Evolutionary conservation across 2,888 invertebrate species (phyloP).

Genomic region (Hypena proboscidalis): DNA sequence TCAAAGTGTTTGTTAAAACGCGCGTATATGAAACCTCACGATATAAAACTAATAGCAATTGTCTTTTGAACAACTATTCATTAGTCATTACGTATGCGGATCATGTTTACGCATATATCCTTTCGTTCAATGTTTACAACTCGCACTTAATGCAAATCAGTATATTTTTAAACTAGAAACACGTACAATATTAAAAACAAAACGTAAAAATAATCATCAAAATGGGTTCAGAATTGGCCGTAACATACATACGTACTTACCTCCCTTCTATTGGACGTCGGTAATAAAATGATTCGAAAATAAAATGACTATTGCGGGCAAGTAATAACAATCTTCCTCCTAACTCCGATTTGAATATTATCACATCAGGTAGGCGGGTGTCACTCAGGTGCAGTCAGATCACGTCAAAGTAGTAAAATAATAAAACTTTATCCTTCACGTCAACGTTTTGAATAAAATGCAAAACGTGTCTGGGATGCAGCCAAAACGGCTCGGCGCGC

Average conservation of each 20-base stretch:
- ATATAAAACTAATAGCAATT: slow-evolving; percentile 16
- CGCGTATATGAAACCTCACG: slow-evolving; percentile 14
- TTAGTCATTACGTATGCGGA: slow-evolving; percentile 55
- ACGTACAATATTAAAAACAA: too few relatives aligned
- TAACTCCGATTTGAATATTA: slow-evolving; percentile 34
- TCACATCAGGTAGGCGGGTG: slow-evolving; percentile 32
- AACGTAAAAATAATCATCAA: too few relatives aligned
- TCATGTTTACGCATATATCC: slow-evolving; percentile 49
- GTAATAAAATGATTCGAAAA: background rate
- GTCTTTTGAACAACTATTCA: slow-evolving; percentile 33
- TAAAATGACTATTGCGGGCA: slow-evolving; percentile 5
- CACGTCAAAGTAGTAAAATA: slow-evolving; percentile 83
- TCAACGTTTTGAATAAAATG: slow-evolving; percentile 85
- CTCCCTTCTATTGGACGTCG: too few relatives aligned
- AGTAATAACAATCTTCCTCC: slow-evolving; percentile 2
- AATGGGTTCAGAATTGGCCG: too few relatives aligned
- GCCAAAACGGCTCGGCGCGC: slow-evolving; percentile 66
- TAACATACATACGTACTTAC: too few relatives aligned
- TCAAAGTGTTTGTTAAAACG: slow-evolving; percentile 10
- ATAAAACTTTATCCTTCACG: slow-evolving; percentile 82
- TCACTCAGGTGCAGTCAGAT: slow-evolving; percentile 69
- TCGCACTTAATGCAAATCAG: slow-evolving; percentile 54
- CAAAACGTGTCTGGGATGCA: slow-evolving; percentile 83
- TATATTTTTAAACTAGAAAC: too few relatives aligned
- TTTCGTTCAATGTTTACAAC: slow-evolving; percentile 48